Evolutionary conservation across 2,113 vertebrate genomes (phyloP), one percentile per base, ranked within the genome.

Genomic region (Synodontis membranacea): DNA sequence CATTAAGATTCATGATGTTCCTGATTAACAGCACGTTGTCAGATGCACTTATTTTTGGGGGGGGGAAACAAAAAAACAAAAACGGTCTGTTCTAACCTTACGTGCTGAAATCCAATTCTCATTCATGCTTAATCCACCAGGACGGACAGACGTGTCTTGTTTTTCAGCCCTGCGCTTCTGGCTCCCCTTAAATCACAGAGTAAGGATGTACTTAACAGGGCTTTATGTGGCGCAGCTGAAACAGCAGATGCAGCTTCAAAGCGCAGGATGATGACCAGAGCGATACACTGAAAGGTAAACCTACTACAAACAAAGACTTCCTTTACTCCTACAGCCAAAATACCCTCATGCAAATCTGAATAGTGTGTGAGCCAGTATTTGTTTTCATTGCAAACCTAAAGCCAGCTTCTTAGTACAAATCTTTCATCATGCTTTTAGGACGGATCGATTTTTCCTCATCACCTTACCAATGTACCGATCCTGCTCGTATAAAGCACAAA

Each of bases 271-370:
- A 88, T 86, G 79, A 86, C 80, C 85, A 84, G 37, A 89, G 86
- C 83, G 83, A 89, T 84, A 81, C 81, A 82, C 81, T 84, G 75
- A 56, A 89, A 88, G 81, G 85, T 84, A 76, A 86, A 83, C 86
- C 54, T 34, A 84, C 75, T 88, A 66, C 79, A 89, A 88, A 89
- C 88, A 89, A 88, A 88, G 75, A 88, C 88, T 86, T 86, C 86
- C 88, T 88, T 89, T 80, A 86, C 84, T 86, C 82, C 28, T 48
- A 58, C 86, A 75, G 86, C 84, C 81, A 89, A 89, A 88, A 75
- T 42, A 80, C 81, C 84, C 82, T 83, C 80, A 75, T 85, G 84
- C 80, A 80, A 58, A 88, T 86, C 37, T 56, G 44, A 80, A 70
- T 42, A 56, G 64, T 31, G 64, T 56, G 42, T 44, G 64, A 72